Percentiles rank a stretch among this genome's conserved stretches.
Evolutionary conservation across 2,113 vertebrate species (phyloP).

Genomic region (Daubentonia madagascariensis): DNA sequence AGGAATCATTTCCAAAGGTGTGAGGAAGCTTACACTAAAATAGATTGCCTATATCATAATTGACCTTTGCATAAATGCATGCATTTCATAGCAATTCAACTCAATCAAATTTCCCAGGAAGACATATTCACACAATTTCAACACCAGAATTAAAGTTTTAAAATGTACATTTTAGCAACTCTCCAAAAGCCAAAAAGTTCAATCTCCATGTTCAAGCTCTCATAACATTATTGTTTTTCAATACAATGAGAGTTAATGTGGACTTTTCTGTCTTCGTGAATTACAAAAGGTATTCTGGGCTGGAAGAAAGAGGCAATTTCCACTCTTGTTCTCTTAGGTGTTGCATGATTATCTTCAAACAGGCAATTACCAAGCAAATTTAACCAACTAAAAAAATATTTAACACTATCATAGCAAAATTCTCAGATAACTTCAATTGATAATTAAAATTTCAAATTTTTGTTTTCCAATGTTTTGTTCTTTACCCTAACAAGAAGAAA

Average conservation of each 20-base stretch:
- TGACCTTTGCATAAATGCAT: slow-evolving; percentile 71
- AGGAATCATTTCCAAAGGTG: slow-evolving; percentile 57
- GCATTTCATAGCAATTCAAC: slow-evolving; percentile 56
- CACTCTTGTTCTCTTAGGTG: slow-evolving; percentile 42
- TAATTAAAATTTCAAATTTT: slow-evolving; percentile 59
- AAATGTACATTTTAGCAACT: slow-evolving; percentile 49
- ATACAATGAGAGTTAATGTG: slow-evolving; percentile 55
- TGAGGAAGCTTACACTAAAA: slow-evolving; percentile 65
- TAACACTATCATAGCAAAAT: slow-evolving; percentile 52
- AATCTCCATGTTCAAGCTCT: slow-evolving; percentile 45
- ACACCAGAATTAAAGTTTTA: slow-evolving; percentile 60
- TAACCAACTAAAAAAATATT: slow-evolving; percentile 66
- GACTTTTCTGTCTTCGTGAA: slow-evolving; percentile 36
- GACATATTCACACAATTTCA: slow-evolving; percentile 33
- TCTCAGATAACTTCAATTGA: slow-evolving; percentile 18
- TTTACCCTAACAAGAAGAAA: slow-evolving; percentile 53
- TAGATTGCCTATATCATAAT: slow-evolving; percentile 44
- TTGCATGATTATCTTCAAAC: slow-evolving; percentile 45
- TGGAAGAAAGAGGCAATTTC: slow-evolving; percentile 40
- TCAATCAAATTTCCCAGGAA: slow-evolving; percentile 39
- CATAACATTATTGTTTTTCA: slow-evolving; percentile 46
- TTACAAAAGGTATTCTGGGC: slow-evolving; percentile 44
- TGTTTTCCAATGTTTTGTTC: slow-evolving; percentile 64
- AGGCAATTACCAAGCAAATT: slow-evolving; percentile 70
- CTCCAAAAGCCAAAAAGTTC: slow-evolving; percentile 51